Evolutionary conservation across 2,888 invertebrate species (phyloP).

Genomic region (Yponomeuta plumbellus): DNA sequence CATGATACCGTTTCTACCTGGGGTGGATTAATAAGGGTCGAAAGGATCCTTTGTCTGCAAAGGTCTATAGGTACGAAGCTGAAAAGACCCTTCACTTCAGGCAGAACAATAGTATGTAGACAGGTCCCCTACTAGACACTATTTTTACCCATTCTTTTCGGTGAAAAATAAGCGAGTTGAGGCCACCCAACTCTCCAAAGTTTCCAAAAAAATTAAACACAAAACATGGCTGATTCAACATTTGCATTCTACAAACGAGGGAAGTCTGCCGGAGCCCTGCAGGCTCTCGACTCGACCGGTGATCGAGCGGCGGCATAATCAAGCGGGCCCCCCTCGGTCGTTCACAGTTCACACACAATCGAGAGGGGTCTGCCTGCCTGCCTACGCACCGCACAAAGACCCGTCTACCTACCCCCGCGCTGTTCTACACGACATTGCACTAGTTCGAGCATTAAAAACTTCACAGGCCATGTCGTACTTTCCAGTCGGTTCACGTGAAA

Average conservation of each 20-base stretch:
- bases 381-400: slow-evolving; percentile 56
- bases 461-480: background rate
- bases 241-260: slow-evolving; percentile 57
- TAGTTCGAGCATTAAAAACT: slow-evolving; percentile 31
- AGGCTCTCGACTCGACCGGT: slow-evolving; percentile 46
- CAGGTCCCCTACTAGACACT: too few relatives aligned
- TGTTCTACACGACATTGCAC: background rate
- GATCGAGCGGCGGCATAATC: slow-evolving; percentile 69
- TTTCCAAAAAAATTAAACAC: background rate
- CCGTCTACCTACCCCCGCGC: background rate
- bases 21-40: background rate
- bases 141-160: too few relatives aligned
- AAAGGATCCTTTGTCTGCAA: background rate
- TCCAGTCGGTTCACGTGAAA: background rate
- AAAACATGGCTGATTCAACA: slow-evolving; percentile 19
- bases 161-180: background rate
- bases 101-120: background rate
- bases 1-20: background rate
- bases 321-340: slow-evolving; percentile 61
- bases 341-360: slow-evolving; percentile 74
- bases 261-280: slow-evolving; percentile 31
- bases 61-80: background rate
- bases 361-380: slow-evolving; percentile 61
- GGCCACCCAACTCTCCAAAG: background rate
- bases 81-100: background rate